A percentile compares a stretch with the other conserved stretches of the same genome.
Conservation (phyloP, 2,888 invertebrate genomes). For the Euspilapteryx auroguttella region DNA sequence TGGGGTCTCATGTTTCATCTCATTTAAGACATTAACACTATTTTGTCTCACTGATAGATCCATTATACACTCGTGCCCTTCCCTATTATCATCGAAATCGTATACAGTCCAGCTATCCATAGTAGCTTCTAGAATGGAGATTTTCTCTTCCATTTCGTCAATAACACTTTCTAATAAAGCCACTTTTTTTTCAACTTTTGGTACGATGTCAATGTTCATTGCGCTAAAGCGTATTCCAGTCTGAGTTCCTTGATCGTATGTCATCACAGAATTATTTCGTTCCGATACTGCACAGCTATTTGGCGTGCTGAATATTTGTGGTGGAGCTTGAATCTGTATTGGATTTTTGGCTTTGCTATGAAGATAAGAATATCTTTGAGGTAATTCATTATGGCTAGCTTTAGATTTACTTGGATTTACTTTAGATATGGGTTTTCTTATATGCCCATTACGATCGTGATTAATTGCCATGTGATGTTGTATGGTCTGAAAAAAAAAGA, state of each 20-base stretch:
- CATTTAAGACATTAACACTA: too few species aligned
- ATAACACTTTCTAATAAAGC: conserved; percentile 1
- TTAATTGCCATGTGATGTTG: neutral
- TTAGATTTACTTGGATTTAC: too few species aligned
- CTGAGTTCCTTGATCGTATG: conserved; percentile 3
- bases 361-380: too few species aligned
- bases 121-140: neutral
- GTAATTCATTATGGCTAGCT: too few species aligned
- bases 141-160: conserved; percentile 4
- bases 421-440: too few species aligned
- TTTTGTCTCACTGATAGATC: too few species aligned
- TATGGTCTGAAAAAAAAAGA: neutral
- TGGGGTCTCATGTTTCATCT: too few species aligned
- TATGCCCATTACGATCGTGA: neutral
- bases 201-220: neutral
- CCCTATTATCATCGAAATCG: too few species aligned
- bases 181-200: conserved; percentile 1
- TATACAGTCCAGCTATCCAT: neutral
- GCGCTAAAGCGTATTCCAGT: neutral
- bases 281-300: neutral
- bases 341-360: too few species aligned
- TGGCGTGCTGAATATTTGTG: neutral
- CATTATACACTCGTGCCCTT: too few species aligned
- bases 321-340: too few species aligned
- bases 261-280: neutral